Percentiles rank a stretch among this genome's conserved stretches.
phyloP scores from a whole-genome alignment of 2,797 vertebrate genomes.

The Rhabdophis nuchalis region DNA sequence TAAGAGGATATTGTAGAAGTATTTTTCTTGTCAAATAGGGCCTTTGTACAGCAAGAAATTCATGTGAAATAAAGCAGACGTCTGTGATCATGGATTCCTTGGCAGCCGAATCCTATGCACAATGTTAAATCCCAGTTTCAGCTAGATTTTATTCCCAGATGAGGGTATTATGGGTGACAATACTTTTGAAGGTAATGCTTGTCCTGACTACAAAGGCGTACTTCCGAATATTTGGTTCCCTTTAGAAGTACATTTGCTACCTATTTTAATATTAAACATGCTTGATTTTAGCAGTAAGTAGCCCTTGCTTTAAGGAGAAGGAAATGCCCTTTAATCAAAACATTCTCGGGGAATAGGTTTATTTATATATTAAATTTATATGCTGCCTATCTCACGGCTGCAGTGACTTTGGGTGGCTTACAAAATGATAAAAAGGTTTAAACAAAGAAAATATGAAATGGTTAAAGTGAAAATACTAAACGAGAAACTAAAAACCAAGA shows the following conservation, averaged over 20 bases:
- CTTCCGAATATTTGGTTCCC: not conserved
- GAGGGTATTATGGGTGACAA: not conserved
- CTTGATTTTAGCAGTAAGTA: not conserved
- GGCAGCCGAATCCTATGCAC: not conserved
- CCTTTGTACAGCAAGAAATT: not conserved
- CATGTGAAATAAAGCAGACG: not conserved
- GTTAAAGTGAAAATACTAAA: not conserved
- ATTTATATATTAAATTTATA: not conserved
- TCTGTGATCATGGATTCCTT: not conserved
- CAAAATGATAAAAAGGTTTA: not conserved
- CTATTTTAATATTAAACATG: not conserved
- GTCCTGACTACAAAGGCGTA: not conserved
- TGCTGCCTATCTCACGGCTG: not conserved
- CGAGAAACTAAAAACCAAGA: not conserved
- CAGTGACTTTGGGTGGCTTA: not conserved
- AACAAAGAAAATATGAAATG: not conserved
- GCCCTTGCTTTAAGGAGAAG: not conserved
- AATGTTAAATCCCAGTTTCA: not conserved
- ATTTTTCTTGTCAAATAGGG: not conserved
- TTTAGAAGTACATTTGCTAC: not conserved
- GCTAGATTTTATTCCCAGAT: not conserved
- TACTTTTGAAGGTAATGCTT: not conserved
- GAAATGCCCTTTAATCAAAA: not conserved
- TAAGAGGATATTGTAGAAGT: not conserved
- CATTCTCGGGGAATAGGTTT: not conserved